Conservation (phyloP, 2,113 vertebrate species). For the Etheostoma cragini region DNA sequence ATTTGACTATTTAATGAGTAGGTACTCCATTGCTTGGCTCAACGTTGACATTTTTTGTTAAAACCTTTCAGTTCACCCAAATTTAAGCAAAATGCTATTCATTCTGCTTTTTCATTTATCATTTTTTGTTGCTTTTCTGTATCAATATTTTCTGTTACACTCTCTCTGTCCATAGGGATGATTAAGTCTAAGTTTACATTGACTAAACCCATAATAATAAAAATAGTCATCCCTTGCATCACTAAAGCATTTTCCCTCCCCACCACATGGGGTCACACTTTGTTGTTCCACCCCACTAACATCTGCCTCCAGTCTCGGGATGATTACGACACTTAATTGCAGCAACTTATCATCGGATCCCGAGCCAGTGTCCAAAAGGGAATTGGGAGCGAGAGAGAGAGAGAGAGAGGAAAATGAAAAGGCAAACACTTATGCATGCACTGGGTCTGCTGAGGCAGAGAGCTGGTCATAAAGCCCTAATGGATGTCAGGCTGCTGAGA, state of each 20-base stretch:
- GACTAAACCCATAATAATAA: neutral
- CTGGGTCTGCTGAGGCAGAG: constrained; percentile 58
- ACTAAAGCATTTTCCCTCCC: constrained; percentile 11
- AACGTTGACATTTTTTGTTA: no score
- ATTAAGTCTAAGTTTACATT: neutral
- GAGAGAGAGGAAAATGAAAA: constrained; percentile 71
- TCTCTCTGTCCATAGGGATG: neutral
- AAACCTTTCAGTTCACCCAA: neutral
- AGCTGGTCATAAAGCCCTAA: constrained; percentile 67
- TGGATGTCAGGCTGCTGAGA: constrained; percentile 62
- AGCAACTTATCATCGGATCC: constrained; percentile 56
- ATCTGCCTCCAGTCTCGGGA: constrained; percentile 23
- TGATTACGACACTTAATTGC: constrained; percentile 64
- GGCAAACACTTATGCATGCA: constrained; percentile 61
- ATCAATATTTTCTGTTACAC: neutral
- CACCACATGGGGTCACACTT: constrained; percentile 37
- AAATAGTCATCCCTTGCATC: neutral
- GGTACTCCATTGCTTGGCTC: no score
- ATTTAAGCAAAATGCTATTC: neutral
- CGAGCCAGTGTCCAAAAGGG: constrained; percentile 9
- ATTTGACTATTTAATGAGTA: no score
- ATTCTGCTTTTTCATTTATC: neutral
- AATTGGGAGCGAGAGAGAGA: constrained; percentile 43
- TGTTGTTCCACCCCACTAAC: constrained; percentile 43
- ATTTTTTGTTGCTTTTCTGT: neutral